These are phyloP conservation scores for Lucilia cuprina DNA, from an alignment of 1,140 invertebrate genomes.

Conservation along the genomic window DNA sequence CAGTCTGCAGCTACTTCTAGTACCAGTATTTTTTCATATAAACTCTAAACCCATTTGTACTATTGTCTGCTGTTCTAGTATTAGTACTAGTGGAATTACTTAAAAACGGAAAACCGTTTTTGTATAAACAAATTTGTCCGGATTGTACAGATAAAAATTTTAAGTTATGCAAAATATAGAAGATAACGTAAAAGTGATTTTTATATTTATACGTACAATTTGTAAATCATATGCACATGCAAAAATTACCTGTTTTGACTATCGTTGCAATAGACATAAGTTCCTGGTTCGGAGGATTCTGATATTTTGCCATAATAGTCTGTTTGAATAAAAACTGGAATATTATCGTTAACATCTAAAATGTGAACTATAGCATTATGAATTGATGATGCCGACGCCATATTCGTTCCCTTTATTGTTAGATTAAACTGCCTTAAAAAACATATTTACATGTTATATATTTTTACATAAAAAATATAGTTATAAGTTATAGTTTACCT, in stretches of 20 bases:
- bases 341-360: constrained; percentile 84
- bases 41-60: too few species aligned
- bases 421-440: constrained; percentile 77
- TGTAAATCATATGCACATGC: too few species aligned
- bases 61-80: too few species aligned
- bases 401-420: constrained; percentile 83
- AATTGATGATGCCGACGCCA: constrained; percentile 75
- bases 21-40: too few species aligned
- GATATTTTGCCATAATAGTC: constrained; percentile 75
- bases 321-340: constrained; percentile 76
- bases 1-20: too few species aligned
- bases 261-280: constrained; percentile 62
- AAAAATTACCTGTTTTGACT: not conserved
- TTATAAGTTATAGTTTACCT: constrained; percentile 45
- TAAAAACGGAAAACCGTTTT: too few species aligned
- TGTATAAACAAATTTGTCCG: too few species aligned
- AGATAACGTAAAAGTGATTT: too few species aligned
- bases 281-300: constrained; percentile 75
- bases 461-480: not conserved
- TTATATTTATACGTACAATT: too few species aligned
- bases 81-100: too few species aligned
- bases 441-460: not conserved
- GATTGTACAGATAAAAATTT: too few species aligned
- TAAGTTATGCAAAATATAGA: too few species aligned
- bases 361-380: constrained; percentile 79